A percentile compares a stretch with the other conserved stretches of the same genome.
phyloP scores from a whole-genome alignment of 2,113 vertebrate genomes.

The Hydropotes inermis region DNA sequence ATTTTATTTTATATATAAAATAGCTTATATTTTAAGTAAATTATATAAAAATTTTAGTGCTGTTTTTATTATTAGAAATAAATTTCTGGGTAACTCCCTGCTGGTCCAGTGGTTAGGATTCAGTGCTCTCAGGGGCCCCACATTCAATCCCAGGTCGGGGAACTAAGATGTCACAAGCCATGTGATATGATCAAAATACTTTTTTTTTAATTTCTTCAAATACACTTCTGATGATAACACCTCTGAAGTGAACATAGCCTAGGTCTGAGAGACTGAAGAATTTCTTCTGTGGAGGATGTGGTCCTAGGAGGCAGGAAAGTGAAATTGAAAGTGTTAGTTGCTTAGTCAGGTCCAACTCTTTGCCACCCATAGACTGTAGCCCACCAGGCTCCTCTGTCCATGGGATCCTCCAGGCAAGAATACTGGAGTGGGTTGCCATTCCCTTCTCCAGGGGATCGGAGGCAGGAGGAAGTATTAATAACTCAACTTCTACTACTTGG shows the following conservation, averaged over 20 bases:
- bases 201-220: not conserved
- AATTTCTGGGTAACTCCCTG: not conserved
- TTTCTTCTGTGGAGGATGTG: not conserved
- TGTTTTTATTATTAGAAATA: not conserved
- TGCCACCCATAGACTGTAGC: not conserved
- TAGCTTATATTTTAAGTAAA: not conserved
- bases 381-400: not conserved
- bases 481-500: fast-evolving
- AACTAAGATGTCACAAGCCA: not conserved
- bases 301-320: not conserved
- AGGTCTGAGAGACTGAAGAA: not conserved
- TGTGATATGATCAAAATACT: not conserved
- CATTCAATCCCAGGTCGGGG: not conserved
- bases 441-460: not conserved
- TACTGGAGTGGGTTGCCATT: not conserved
- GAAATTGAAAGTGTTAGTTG: not conserved
- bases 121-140: not conserved
- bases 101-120: not conserved
- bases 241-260: not conserved
- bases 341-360: not conserved
- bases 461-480: not conserved
- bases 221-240: not conserved
- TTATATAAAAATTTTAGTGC: not conserved
- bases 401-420: not conserved
- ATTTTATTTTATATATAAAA: not conserved